A percentile compares a stretch with the other conserved stretches of the same genome.
These are phyloP conservation scores for Pterocles burchelli DNA, from an alignment of 2,113 vertebrate genomes.

Conservation along the genomic window DNA sequence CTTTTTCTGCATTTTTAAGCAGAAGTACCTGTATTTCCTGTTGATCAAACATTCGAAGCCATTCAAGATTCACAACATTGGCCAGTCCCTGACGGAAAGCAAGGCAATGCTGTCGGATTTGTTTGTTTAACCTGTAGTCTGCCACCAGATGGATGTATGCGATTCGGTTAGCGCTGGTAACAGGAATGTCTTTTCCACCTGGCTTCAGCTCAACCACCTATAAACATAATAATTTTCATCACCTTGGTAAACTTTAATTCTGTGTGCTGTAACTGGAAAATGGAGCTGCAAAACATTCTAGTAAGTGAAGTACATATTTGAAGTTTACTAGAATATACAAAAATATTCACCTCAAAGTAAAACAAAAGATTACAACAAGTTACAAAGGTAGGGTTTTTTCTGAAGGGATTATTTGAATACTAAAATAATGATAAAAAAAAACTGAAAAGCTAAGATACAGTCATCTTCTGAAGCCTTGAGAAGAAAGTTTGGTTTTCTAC, in stretches of 20 bases:
- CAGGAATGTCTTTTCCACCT: conserved; percentile 93
- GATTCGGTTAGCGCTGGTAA: conserved; percentile 94
- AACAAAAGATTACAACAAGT: accelerated
- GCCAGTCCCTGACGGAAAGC: conserved; percentile 96
- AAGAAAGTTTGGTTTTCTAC: not conserved
- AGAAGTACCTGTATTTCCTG: conserved; percentile 92
- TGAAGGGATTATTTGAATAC: not conserved
- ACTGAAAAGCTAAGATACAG: not conserved
- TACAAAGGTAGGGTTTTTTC: not conserved
- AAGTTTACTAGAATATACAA: not conserved
- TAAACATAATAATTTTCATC: not conserved
- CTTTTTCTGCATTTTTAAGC: not conserved
- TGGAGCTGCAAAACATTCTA: not conserved
- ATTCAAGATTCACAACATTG: conserved; percentile 95
- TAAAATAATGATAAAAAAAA: not conserved
- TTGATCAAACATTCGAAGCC: conserved; percentile 98
- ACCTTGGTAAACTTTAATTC: not conserved
- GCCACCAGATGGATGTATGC: conserved; percentile 95
- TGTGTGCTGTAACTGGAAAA: not conserved
- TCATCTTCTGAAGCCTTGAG: not conserved
- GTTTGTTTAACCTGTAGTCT: conserved; percentile 94
- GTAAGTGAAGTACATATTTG: not conserved
- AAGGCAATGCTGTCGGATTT: conserved; percentile 93
- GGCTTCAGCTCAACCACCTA: conserved; percentile 94
- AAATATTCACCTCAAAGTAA: not conserved